Percentiles rank a stretch among this genome's conserved stretches.
These are phyloP conservation scores for Leguminivora glycinivorella DNA, from an alignment of 1,140 invertebrate genomes.

Conservation along the genomic window DNA sequence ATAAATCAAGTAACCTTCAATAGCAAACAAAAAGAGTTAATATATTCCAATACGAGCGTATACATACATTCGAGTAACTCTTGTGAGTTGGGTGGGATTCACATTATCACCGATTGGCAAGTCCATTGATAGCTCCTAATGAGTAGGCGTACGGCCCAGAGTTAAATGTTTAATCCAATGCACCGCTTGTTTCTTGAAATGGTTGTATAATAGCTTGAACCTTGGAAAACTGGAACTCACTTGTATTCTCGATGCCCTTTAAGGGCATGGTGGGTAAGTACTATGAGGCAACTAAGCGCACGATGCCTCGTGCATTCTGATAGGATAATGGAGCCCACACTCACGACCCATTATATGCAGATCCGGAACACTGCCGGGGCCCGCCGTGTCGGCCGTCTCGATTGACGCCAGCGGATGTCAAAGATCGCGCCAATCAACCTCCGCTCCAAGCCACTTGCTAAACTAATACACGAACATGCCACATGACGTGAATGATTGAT, in stretches of 20 bases:
- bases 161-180: background rate
- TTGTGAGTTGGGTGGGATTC: background rate
- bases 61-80: background rate
- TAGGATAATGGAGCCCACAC: slow-evolving; percentile 57
- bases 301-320: slow-evolving; percentile 47
- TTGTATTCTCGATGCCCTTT: slow-evolving; percentile 12
- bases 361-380: slow-evolving; percentile 45
- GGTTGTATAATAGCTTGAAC: slow-evolving; percentile 7
- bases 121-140: background rate
- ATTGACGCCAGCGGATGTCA: slow-evolving; percentile 41
- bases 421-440: slow-evolving; percentile 43
- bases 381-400: slow-evolving; percentile 33
- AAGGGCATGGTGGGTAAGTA: slow-evolving; percentile 17
- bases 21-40: background rate
- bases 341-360: slow-evolving; percentile 68
- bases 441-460: slow-evolving; percentile 32
- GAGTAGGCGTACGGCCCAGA: background rate
- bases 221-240: slow-evolving; percentile 25
- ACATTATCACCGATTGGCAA: slow-evolving; percentile 5
- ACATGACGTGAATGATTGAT: slow-evolving; percentile 45
- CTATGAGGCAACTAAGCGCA: slow-evolving; percentile 26
- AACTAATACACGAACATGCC: slow-evolving; percentile 33
- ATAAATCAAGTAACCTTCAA: slow-evolving; percentile 5
- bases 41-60: background rate
- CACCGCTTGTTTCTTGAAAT: background rate